A percentile compares a stretch with the other conserved stretches of the same genome.
Conservation (phyloP, 2,797 vertebrate species). For the Centropyge bicolor region DNA sequence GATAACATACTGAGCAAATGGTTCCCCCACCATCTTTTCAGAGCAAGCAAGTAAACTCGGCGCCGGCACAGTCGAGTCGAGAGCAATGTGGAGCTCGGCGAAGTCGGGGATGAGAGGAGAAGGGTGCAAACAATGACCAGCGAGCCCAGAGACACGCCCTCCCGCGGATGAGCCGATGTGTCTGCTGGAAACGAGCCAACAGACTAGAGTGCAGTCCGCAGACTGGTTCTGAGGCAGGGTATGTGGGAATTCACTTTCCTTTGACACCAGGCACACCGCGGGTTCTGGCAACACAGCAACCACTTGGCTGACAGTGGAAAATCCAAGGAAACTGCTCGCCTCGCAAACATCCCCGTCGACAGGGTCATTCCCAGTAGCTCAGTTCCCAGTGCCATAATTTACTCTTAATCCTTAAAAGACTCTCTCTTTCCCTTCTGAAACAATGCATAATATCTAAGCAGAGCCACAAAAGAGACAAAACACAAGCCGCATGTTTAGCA, state of each 20-base stretch:
- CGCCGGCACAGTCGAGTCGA: background rate
- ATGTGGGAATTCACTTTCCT: slow-evolving; percentile 67
- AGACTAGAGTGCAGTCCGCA: slow-evolving; percentile 42
- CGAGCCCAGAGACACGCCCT: slow-evolving; percentile 34
- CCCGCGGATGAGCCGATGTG: slow-evolving; percentile 53
- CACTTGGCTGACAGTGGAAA: slow-evolving; percentile 68
- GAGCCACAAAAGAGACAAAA: slow-evolving; percentile 53
- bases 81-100: slow-evolving; percentile 9
- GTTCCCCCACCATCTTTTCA: background rate
- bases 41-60: background rate
- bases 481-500: slow-evolving; percentile 27
- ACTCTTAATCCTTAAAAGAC: slow-evolving; percentile 65
- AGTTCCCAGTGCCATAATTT: slow-evolving; percentile 67
- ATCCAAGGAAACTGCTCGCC: slow-evolving; percentile 70
- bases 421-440: slow-evolving; percentile 33
- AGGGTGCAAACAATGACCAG: slow-evolving; percentile 8
- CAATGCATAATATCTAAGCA: slow-evolving; percentile 39
- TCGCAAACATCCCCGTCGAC: slow-evolving; percentile 60
- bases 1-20: slow-evolving; percentile 18
- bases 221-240: slow-evolving; percentile 28
- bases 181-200: slow-evolving; percentile 68
- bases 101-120: slow-evolving; percentile 12
- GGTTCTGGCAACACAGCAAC: slow-evolving; percentile 61
- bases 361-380: slow-evolving; percentile 70
- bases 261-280: slow-evolving; percentile 57